phyloP scores from a whole-genome alignment of 2,113 vertebrate species.

The Dasyprocta punctata region DNA sequence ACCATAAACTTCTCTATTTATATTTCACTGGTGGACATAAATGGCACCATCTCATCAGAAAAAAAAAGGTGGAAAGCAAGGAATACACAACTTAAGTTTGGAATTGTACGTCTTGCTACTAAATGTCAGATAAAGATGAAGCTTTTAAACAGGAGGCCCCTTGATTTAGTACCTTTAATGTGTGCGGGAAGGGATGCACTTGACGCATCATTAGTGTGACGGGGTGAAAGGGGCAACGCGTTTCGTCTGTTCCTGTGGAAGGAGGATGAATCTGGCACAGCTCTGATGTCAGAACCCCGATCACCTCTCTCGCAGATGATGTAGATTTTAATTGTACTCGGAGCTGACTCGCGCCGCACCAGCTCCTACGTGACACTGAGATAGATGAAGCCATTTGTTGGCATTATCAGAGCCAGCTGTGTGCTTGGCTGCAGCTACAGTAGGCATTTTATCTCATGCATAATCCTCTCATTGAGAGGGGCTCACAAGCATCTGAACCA shows the following conservation, averaged over 20 bases:
- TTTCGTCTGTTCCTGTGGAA: constrained; percentile 85
- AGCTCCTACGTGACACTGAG: constrained; percentile 91
- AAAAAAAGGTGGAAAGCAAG: constrained; percentile 57
- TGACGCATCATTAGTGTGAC: constrained; percentile 85
- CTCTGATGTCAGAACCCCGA: constrained; percentile 90
- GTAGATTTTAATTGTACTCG: constrained; percentile 90
- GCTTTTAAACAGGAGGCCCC: constrained; percentile 83
- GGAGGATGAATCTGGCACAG: constrained; percentile 85
- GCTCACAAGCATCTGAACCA: constrained; percentile 89
- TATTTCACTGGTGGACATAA: constrained; percentile 80
- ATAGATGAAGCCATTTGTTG: constrained; percentile 94
- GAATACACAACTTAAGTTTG: constrained; percentile 80
- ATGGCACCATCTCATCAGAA: constrained; percentile 80
- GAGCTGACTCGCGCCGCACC: constrained; percentile 84
- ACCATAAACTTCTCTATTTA: constrained; percentile 84
- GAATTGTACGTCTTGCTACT: constrained; percentile 79
- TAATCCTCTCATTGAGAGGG: constrained; percentile 89
- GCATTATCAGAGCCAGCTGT: constrained; percentile 95
- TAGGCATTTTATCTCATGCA: constrained; percentile 91
- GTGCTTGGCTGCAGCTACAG: constrained; percentile 89
- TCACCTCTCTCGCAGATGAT: constrained; percentile 90
- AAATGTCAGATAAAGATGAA: constrained; percentile 87
- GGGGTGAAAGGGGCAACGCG: constrained; percentile 86
- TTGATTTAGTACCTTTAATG: constrained; percentile 88
- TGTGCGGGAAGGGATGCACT: constrained; percentile 78